phyloP scores from a whole-genome alignment of 37 sponge, comb jelly and placozoan species.

The Geodia barretti region DNA sequence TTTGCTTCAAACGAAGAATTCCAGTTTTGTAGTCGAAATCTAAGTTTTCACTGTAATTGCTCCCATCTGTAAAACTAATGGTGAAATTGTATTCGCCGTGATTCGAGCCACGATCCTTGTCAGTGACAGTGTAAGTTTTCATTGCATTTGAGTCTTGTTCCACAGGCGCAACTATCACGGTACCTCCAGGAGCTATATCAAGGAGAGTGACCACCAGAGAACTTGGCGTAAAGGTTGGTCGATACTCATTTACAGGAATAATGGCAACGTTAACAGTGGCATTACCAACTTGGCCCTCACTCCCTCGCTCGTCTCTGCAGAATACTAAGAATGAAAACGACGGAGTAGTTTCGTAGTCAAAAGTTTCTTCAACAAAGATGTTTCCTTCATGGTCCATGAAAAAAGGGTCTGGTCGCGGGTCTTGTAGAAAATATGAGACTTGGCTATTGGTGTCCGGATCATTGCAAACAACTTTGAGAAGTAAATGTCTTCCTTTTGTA shows the following conservation, averaged over 20 bases:
- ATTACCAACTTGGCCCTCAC: background rate
- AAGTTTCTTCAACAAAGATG: background rate
- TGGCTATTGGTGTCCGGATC: background rate
- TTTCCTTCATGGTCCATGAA: background rate
- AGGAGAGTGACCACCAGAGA: background rate
- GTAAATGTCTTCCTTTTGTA: background rate
- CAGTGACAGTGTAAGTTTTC: background rate
- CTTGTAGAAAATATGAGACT: background rate
- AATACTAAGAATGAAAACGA: background rate
- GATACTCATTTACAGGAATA: constrained; percentile 5
- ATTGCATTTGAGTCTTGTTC: background rate
- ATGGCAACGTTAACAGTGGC: background rate
- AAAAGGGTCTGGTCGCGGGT: background rate
- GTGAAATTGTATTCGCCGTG: background rate
- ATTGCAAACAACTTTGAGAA: background rate
- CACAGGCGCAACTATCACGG: constrained; percentile 1
- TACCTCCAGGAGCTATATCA: background rate
- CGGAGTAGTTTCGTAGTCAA: background rate
- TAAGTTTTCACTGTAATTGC: background rate
- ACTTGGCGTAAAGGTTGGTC: background rate
- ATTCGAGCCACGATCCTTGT: constrained; percentile 2
- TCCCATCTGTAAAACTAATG: background rate
- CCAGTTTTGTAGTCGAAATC: background rate
- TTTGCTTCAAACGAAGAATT: background rate
- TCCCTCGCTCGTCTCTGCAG: background rate